Base-by-base conservation (phyloP, 2,113 vertebrate genomes). In the Phyllostomus discolor region DNA sequence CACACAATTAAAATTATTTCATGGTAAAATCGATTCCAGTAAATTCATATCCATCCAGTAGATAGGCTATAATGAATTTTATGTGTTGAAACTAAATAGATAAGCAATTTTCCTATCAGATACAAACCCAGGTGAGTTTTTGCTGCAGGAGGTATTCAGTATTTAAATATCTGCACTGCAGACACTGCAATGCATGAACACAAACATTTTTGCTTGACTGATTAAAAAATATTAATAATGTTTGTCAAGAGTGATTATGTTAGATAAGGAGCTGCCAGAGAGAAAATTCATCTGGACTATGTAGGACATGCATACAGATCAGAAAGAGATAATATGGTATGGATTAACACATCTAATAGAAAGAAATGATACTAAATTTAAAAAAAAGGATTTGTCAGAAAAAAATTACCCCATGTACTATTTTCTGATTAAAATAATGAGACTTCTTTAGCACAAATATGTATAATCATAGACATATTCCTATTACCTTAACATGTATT, bases 401-500 rank as follows among this genome's bases (percentile, higher is more conserved):
- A 7, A 7, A 86, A 91, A 81, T 85, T 66, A 78, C 1, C 35
- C 9, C 12, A 31, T 62, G 11, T 0, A 38, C 10, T 0, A 90
- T 96, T 94, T 96, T 80, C 17, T 94, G 26, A 88, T 84, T 92
- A 90, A 80, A 90, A 88, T 82, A 82, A 86, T 1, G 9, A 90
- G 5, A 1, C 17, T 89, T 82, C 33, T 20, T 54, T 46, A 69
- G 7, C 54, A 79, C 1, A 69, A 89, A 73, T 69, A 16, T 43
- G 17, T 57, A 28, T 73, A 80, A 62, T 91, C 59, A 75, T 15
- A 81, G 24, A 4, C 10, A 52, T 89, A 38, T 35, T 1, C 2
- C 82, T 8, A 54, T 82, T 52, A 59, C 59, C 24, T 76, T 76
- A 88, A 73, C 8, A 90, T 22, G 5, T 66, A 80, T 80, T 54